Base-by-base conservation (phyloP, 2,888 invertebrate genomes). In the Cosmia pyralina region DNA sequence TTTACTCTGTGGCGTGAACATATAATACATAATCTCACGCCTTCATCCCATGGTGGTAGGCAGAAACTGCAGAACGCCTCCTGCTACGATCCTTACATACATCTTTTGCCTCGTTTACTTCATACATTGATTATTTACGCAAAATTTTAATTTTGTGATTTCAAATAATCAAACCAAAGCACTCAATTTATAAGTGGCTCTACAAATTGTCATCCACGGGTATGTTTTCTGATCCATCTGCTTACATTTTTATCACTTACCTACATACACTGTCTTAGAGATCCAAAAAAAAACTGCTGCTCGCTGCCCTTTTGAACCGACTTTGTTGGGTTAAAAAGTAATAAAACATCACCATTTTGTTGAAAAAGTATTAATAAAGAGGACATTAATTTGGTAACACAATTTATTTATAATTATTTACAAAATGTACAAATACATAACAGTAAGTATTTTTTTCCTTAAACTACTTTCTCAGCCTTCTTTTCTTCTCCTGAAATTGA, bases 341-440 rank as follows among this genome's bases (percentile, higher is more conserved):
- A 41, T 15, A 17, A 60, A 22, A 60, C 5, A 44, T 22, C 15
- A 44, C 0, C 6, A 22, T 48, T 50, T 50, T 28, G 1, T 19
- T 53, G 19, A 28, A 28, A 28, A 2, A 28, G 11, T 19, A 11
- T 4, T 7, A 58, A 52, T 64, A 11, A 69, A 28, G 10, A 0
- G 50, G 0, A 28, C 2, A 52, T 48, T 34, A 0, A 48, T 15
- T 63, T 53, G 10, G 19, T 78, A 64, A 67, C 10, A 69, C 59
- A 1, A 63, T 71, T 71, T 74, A 78, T 69, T 70, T 17, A 28
- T 0, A 34, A 34, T 6, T 81, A 81, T 86, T 78, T 83, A 83
- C 84, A 84, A 78, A 83, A 83, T 83, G 66, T 83, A 85, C 73
- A 83, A 77, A 71, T 63, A 11, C 22, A 28, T 50, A 44, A 22